These are phyloP conservation scores for Zoanthus gigantus DNA, from an alignment of 92 coral and sea anemone species.

Conservation along the genomic window DNA sequence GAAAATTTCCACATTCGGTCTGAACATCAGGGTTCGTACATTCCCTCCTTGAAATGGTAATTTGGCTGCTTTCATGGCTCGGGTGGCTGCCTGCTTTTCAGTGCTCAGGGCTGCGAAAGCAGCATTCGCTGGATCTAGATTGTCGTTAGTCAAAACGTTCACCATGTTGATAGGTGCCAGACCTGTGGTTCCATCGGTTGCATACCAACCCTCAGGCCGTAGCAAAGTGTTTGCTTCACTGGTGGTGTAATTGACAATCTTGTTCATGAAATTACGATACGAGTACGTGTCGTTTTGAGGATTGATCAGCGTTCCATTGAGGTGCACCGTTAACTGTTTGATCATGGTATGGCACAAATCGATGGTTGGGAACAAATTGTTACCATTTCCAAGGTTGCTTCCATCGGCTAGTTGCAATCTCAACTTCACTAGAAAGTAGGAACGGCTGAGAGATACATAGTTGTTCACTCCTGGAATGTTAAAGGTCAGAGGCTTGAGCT, in stretches of 20 bases:
- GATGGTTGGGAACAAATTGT: background rate
- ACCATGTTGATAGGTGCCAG: background rate
- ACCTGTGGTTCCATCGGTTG: too few species aligned
- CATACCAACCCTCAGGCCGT: background rate
- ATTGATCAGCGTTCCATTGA: background rate
- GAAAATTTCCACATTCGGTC: background rate
- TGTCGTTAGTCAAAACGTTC: background rate
- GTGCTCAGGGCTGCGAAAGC: background rate
- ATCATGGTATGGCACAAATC: background rate
- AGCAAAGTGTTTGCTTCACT: background rate
- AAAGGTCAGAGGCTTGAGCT: constrained; percentile 20
- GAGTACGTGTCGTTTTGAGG: background rate
- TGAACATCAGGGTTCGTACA: background rate
- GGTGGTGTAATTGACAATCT: background rate
- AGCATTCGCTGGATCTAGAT: background rate
- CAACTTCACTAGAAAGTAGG: background rate
- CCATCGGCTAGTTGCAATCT: background rate
- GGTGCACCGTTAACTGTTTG: background rate
- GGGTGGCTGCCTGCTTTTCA: background rate
- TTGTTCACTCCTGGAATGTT: background rate
- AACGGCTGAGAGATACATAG: background rate
- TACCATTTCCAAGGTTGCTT: background rate
- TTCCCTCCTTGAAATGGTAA: too few species aligned
- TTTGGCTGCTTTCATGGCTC: background rate
- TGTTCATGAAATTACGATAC: background rate